These are phyloP conservation scores for Megalops atlanticus DNA, from an alignment of 2,113 vertebrate genomes.

Conservation along the genomic window DNA sequence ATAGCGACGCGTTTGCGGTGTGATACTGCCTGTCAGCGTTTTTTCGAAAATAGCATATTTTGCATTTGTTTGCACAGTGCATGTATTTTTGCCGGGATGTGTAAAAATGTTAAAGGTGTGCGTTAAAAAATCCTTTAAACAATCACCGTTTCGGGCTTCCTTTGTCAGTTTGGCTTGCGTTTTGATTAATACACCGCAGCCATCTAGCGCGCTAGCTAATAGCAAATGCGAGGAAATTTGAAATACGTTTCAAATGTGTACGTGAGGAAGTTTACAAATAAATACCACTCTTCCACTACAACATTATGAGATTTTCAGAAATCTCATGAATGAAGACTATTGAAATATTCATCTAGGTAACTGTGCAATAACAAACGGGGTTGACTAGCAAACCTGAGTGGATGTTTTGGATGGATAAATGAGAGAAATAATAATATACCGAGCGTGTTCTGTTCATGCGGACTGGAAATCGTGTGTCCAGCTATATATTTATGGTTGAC, in stretches of 20 bases:
- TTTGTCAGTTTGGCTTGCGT: slow-evolving; percentile 77
- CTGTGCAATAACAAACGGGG: not conserved
- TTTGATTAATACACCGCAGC: slow-evolving; percentile 53
- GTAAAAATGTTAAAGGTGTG: no score
- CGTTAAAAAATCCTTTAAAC: not conserved
- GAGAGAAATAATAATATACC: not conserved
- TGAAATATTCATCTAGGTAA: not conserved
- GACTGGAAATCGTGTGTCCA: not conserved
- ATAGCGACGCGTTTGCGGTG: not conserved
- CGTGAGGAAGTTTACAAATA: slow-evolving; percentile 1
- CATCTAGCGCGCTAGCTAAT: not conserved
- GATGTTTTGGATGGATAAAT: slow-evolving; percentile 15
- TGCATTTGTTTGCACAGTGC: not conserved
- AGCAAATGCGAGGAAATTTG: not conserved
- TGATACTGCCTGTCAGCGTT: not conserved
- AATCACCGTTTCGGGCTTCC: slow-evolving; percentile 52
- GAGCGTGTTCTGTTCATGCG: not conserved
- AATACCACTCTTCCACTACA: not conserved
- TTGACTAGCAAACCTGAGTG: not conserved
- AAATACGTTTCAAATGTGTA: not conserved
- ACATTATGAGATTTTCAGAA: not conserved
- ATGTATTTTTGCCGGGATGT: not conserved
- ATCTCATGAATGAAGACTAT: not conserved
- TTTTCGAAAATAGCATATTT: not conserved
- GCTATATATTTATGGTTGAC: not conserved